Evolutionary conservation across 2,113 vertebrate genomes (phyloP).

Genomic region (Chloropsis cyanopogon): DNA sequence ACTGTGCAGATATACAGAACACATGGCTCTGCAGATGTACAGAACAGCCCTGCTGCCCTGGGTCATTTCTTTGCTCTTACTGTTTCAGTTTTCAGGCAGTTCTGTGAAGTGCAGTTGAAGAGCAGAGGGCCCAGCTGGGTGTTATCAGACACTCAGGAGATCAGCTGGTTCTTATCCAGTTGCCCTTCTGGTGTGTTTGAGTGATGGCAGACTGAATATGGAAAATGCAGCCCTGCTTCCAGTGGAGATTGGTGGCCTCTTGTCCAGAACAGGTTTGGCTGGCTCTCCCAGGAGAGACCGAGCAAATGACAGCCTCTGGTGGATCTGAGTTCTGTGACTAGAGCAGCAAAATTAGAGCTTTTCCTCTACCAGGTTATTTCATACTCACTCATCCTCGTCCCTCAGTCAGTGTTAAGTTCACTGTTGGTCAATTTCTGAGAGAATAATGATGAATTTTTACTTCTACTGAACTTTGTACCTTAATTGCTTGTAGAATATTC

Average conservation of each 20-base stretch:
- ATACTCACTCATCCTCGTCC: neutral
- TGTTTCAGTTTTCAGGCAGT: neutral
- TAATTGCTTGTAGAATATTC: neutral
- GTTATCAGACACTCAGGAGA: neutral
- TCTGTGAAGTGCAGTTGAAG: neutral
- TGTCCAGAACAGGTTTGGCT: neutral
- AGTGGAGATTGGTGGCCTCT: neutral
- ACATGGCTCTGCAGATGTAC: neutral
- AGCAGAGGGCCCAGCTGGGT: neutral
- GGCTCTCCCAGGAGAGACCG: neutral
- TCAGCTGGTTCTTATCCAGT: neutral
- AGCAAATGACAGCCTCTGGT: neutral
- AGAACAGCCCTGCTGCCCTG: neutral
- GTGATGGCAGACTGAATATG: neutral
- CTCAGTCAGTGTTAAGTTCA: neutral
- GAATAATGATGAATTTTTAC: neutral
- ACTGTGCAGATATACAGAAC: neutral
- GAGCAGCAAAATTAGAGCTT: neutral
- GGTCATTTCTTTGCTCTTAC: neutral
- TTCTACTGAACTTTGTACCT: neutral
- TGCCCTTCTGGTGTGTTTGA: neutral
- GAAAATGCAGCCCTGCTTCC: neutral
- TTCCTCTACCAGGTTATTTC: neutral
- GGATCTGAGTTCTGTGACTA: neutral
- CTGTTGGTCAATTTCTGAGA: neutral